Conservation (phyloP, 1,140 invertebrate genomes). For the Cataglyphis hispanica region DNA sequence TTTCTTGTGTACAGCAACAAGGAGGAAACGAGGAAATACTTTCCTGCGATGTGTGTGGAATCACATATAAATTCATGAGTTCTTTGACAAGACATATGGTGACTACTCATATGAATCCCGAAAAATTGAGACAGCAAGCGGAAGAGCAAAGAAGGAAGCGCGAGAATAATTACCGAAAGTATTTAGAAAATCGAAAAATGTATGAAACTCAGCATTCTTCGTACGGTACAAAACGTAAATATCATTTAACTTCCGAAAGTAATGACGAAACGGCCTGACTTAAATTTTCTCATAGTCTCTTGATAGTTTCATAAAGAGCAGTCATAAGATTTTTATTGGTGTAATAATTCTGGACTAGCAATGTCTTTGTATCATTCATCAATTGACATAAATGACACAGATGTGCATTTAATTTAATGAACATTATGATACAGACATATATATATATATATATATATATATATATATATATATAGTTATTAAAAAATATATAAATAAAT, state of each 20-base stretch:
- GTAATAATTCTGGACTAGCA: constrained; percentile 9
- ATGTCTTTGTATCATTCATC: constrained; percentile 63
- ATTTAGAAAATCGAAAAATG: constrained; percentile 84
- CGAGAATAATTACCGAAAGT: constrained; percentile 85
- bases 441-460: too few species aligned
- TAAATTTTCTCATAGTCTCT: constrained; percentile 23
- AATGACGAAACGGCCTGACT: constrained; percentile 70
- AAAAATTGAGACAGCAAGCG: constrained; percentile 84
- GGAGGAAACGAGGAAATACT: constrained; percentile 83
- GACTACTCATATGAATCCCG: constrained; percentile 85
- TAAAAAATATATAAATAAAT: constrained; percentile 18
- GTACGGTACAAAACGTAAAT: constrained; percentile 77
- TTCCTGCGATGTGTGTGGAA: constrained; percentile 85
- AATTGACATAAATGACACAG: constrained; percentile 48
- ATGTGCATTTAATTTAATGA: constrained; percentile 71
- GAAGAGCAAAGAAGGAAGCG: constrained; percentile 85
- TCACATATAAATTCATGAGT: constrained; percentile 86
- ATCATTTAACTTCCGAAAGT: constrained; percentile 62
- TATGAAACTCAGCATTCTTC: constrained; percentile 82
- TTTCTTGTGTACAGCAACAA: constrained; percentile 77
- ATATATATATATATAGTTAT: constrained; percentile 18
- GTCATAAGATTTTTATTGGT: constrained; percentile 17
- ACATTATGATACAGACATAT: constrained; percentile 15
- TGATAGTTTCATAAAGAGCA: constrained; percentile 18
- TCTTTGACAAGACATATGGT: constrained; percentile 86